phyloP scores from a whole-genome alignment of 2,888 invertebrate genomes.

The Tuta absoluta region DNA sequence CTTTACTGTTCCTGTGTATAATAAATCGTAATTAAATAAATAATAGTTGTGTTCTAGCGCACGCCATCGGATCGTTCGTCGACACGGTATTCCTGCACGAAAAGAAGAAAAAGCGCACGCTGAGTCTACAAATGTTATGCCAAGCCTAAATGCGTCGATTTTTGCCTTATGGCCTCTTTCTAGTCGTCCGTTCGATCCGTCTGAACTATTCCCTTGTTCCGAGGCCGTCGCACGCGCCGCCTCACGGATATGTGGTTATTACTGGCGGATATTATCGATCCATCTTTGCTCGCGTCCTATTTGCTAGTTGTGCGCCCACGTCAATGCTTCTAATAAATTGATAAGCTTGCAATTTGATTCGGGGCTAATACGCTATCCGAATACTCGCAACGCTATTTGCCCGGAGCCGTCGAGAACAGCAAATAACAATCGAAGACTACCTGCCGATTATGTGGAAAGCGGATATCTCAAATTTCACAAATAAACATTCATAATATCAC shows the following conservation, averaged over 20 bases:
- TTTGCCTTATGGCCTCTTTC: too few relatives aligned
- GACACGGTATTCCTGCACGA: too few relatives aligned
- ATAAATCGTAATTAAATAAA: too few relatives aligned
- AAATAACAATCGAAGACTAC: not conserved
- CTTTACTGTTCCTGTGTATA: too few relatives aligned
- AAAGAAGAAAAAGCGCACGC: too few relatives aligned
- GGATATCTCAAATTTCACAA: not conserved
- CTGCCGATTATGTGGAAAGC: not conserved
- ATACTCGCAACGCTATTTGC: not conserved
- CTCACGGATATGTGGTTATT: conserved; percentile 33
- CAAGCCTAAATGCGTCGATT: too few relatives aligned
- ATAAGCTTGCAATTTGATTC: conserved; percentile 24
- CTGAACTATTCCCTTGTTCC: too few relatives aligned
- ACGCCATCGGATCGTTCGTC: too few relatives aligned
- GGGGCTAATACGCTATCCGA: conserved; percentile 8
- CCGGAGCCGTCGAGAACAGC: not conserved
- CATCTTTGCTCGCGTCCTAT: conserved; percentile 26
- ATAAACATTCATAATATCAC: not conserved
- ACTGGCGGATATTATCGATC: conserved; percentile 35
- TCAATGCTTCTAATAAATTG: conserved; percentile 27
- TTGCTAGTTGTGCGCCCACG: conserved; percentile 27
- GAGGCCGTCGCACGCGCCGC: conserved; percentile 27
- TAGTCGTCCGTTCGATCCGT: too few relatives aligned
- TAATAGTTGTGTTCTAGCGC: too few relatives aligned
- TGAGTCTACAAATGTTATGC: too few relatives aligned